A percentile compares a stretch with the other conserved stretches of the same genome.
Evolutionary conservation across 2,888 invertebrate species (phyloP).

Genomic region (Sinodicranocentrus sp.): DNA sequence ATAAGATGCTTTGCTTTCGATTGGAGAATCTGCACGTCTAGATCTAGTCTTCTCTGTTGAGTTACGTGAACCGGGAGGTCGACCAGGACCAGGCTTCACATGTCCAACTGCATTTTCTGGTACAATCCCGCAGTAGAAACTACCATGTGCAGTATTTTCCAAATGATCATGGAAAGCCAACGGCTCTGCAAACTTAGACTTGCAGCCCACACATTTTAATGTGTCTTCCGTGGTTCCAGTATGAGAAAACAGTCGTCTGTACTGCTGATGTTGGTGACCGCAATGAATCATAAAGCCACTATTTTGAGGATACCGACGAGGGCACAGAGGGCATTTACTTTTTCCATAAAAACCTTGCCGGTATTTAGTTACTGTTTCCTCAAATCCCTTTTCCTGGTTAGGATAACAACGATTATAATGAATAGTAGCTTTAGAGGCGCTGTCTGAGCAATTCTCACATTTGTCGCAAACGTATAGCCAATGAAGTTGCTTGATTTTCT

Average conservation of each 20-base stretch:
- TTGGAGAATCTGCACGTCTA: constrained; percentile 46
- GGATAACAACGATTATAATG: constrained; percentile 72
- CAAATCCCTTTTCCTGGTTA: constrained; percentile 64
- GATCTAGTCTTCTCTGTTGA: constrained; percentile 6
- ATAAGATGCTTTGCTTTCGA: constrained; percentile 55
- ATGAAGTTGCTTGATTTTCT: constrained; percentile 73
- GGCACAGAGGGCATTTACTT: constrained; percentile 73
- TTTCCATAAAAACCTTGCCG: constrained; percentile 75
- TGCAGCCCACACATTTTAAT: constrained; percentile 71
- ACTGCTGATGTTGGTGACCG: constrained; percentile 72
- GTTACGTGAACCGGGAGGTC: constrained; percentile 27
- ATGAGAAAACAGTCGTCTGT: constrained; percentile 68
- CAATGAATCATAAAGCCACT: constrained; percentile 74
- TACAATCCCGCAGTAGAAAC: constrained; percentile 19
- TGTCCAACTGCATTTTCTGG: too few relatives aligned
- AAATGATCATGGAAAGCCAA: constrained; percentile 70
- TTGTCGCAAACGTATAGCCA: constrained; percentile 75
- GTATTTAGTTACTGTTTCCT: constrained; percentile 71
- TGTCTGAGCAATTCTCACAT: constrained; percentile 72
- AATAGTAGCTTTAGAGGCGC: constrained; percentile 66
- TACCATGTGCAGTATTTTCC: not conserved
- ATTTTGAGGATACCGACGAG: constrained; percentile 69
- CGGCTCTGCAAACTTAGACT: constrained; percentile 65
- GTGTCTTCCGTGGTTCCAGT: constrained; percentile 65
- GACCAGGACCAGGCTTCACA: constrained; percentile 17